Evolutionary conservation across 2,797 vertebrate species (phyloP), one percentile per base, ranked within the genome.

Genomic region (Sphenodon punctatus): DNA sequence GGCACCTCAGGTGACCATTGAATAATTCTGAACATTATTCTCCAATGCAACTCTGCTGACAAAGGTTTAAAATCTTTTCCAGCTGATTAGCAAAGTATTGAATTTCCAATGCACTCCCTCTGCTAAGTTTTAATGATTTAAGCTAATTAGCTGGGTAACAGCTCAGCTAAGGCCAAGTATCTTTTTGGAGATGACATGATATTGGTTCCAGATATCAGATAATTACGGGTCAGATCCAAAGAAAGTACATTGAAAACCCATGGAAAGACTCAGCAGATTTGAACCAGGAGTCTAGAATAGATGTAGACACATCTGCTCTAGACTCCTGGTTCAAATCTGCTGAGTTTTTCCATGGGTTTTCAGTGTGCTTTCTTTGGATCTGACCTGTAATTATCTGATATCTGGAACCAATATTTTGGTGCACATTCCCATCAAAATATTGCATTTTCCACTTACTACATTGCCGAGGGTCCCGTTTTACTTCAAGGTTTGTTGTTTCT

Each of bases 101-200:
- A 22, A 80, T 32, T 82, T 72, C 25, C 63, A 82, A 42, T 10
- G 71, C 42, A n/a, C 42, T 60, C 27, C 68, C 53, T 10, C 20
- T 6, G 17, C 8, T n/a, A 17, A 82, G 25, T 46, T 41, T 64
- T 49, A 87, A 84, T 64, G n/a, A 84, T 70, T 81, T 85, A 84
- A 75, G 46, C 42, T 80, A 70, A 81, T 88, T 71, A 88, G 69
- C 38, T 59, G 45, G 59, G 72, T 81, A 82, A 77, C 67, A 58
- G 80, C 15, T 30, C 46, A 38, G 42, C 59, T 73, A 73, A 51
- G 4, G n/a, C 36, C 71, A 30, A 79, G 58, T 9, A 17, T 32
- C 27, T 10, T 25, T 48, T 25, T 41, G 75, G 75, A 73, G 46
- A 30, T 3, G 3, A 61, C 88, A 71, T 59, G 84, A 66, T 12